Evolutionary conservation across 2,113 vertebrate species (phyloP).

Genomic region (Poecile atricapillus): DNA sequence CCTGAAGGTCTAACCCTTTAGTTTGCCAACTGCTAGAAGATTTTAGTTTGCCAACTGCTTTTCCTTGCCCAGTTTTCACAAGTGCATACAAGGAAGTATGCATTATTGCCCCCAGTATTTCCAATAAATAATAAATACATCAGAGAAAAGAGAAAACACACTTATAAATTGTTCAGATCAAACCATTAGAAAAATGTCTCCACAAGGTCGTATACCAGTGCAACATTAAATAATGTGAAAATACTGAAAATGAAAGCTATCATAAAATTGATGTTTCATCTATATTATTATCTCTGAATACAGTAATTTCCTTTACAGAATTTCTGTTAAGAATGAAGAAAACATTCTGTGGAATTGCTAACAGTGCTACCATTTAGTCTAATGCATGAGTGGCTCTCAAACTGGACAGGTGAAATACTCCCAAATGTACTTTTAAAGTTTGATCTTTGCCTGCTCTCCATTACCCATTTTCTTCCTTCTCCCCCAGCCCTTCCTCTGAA

Average conservation of each 20-base stretch:
- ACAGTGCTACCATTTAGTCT: background rate
- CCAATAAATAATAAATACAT: background rate
- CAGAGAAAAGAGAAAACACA: background rate
- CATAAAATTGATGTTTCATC: background rate
- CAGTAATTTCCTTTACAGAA: background rate
- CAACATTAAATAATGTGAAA: background rate
- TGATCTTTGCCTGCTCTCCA: background rate
- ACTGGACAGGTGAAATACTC: background rate
- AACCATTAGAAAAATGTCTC: background rate
- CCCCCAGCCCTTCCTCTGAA: background rate
- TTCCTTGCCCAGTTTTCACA: background rate
- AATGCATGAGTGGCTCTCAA: background rate
- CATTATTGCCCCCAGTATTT: background rate
- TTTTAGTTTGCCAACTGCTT: background rate
- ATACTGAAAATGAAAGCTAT: background rate
- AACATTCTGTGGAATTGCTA: background rate
- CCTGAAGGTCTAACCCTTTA: background rate
- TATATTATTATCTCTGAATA: background rate
- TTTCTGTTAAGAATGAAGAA: background rate
- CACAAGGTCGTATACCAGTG: background rate
- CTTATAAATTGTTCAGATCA: background rate
- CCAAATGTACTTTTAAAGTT: background rate
- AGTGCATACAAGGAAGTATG: background rate
- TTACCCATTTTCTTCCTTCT: background rate
- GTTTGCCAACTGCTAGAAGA: background rate